These are phyloP conservation scores for Cataglyphis altisquamis DNA, from an alignment of 2,888 invertebrate species.

Conservation along the genomic window DNA sequence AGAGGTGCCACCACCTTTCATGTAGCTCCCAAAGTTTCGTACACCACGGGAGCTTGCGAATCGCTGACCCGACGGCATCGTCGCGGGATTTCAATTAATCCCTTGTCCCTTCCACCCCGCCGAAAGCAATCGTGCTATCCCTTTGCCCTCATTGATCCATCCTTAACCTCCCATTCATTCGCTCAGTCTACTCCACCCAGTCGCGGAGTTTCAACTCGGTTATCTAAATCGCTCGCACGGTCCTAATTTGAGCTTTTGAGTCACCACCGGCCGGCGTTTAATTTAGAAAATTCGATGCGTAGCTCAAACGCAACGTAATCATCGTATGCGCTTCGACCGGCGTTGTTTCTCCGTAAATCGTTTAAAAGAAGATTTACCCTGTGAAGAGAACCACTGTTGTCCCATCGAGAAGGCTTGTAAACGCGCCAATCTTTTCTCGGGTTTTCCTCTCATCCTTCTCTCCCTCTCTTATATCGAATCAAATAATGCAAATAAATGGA, in stretches of 20 bases:
- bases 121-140: slow-evolving; percentile 74
- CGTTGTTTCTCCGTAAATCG: slow-evolving; percentile 33
- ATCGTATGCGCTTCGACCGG: slow-evolving; percentile 6
- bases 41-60: slow-evolving; percentile 72
- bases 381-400: not conserved
- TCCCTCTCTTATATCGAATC: not conserved
- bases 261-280: slow-evolving; percentile 29
- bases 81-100: slow-evolving; percentile 83
- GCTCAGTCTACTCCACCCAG: slow-evolving; percentile 74
- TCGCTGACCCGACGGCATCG: slow-evolving; percentile 81
- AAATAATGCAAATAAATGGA: slow-evolving; percentile 54
- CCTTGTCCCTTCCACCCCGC: slow-evolving; percentile 75
- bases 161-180: slow-evolving; percentile 78
- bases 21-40: slow-evolving; percentile 72
- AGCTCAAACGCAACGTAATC: slow-evolving; percentile 30
- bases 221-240: slow-evolving; percentile 60
- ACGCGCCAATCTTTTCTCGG: not conserved
- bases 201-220: slow-evolving; percentile 71
- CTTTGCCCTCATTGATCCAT: slow-evolving; percentile 72
- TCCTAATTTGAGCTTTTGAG: slow-evolving; percentile 66
- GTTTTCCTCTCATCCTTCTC: not conserved
- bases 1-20: slow-evolving; percentile 53
- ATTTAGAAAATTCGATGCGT: slow-evolving; percentile 37
- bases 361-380: slow-evolving; percentile 44
- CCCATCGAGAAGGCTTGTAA: not conserved